Evolutionary conservation across 2,113 vertebrate species (phyloP).

Genomic region (Mola mola): DNA sequence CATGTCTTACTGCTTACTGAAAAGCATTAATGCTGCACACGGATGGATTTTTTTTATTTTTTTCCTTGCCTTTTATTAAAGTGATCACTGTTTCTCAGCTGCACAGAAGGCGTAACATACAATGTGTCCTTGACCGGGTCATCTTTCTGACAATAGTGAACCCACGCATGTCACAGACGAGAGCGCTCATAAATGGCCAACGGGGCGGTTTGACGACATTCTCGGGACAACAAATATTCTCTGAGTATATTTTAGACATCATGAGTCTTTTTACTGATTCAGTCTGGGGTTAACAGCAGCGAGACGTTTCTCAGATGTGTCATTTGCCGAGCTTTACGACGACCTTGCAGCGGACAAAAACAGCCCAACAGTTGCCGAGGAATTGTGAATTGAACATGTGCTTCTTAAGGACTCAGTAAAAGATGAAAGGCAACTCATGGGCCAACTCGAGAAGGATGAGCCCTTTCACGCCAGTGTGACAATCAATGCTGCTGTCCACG

Average conservation of each 20-base stretch:
- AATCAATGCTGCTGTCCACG: constrained; percentile 35
- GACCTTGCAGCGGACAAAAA: constrained; percentile 64
- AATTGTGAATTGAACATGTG: constrained; percentile 77
- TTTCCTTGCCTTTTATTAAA: constrained; percentile 18
- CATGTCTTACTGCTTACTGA: not conserved
- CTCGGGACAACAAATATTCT: not conserved
- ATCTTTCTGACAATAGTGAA: constrained; percentile 19
- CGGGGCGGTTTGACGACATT: constrained; percentile 3
- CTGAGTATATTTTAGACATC: constrained; percentile 10
- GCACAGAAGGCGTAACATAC: constrained; percentile 7
- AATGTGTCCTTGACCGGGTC: constrained; percentile 39
- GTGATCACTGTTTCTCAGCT: constrained; percentile 8
- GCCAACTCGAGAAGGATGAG: constrained; percentile 52
- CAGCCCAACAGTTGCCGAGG: constrained; percentile 65
- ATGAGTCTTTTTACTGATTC: constrained; percentile 1
- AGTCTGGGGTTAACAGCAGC: not conserved
- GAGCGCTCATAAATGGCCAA: constrained; percentile 15
- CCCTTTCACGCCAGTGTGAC: constrained; percentile 68
- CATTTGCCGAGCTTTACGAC: constrained; percentile 53
- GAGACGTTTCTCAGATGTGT: constrained; percentile 41
- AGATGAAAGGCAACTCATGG: constrained; percentile 77
- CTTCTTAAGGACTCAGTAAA: constrained; percentile 75
- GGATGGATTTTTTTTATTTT: too few relatives aligned
- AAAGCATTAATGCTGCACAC: not conserved
- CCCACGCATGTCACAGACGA: constrained; percentile 1